Conservation (phyloP, 2,113 vertebrate genomes). For the Ranitomeya imitator region DNA sequence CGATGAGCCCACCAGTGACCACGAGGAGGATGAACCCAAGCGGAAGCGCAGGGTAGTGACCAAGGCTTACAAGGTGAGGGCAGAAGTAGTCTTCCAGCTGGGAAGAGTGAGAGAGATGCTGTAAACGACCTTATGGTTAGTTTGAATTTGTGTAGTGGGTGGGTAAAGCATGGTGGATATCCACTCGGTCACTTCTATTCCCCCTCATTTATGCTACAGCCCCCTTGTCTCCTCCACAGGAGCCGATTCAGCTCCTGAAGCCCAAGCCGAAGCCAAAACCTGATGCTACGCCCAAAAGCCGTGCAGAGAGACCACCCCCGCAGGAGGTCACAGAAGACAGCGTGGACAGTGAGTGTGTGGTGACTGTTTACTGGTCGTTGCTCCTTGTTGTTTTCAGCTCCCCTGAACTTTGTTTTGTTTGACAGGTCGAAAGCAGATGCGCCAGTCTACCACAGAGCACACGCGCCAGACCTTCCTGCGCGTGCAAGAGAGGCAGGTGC, state of each 20-base stretch:
- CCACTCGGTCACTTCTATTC: too few species aligned
- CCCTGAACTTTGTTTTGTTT: fast-evolving
- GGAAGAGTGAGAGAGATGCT: slow-evolving; percentile 53
- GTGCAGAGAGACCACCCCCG: slow-evolving; percentile 77
- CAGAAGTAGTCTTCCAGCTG: slow-evolving; percentile 81
- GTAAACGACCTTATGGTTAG: too few species aligned
- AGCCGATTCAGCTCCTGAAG: slow-evolving; percentile 83
- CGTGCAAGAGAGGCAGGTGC: slow-evolving; percentile 90
- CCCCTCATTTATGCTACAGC: too few species aligned
- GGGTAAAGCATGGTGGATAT: too few species aligned
- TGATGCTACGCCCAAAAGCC: slow-evolving; percentile 67
- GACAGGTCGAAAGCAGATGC: slow-evolving; percentile 88
- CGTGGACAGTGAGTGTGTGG: slow-evolving; percentile 78
- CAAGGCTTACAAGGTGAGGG: slow-evolving; percentile 88
- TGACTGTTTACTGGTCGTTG: too few species aligned
- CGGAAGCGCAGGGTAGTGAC: slow-evolving; percentile 87
- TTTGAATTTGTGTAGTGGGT: too few species aligned
- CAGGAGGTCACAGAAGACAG: slow-evolving; percentile 83
- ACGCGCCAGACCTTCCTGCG: slow-evolving; percentile 91
- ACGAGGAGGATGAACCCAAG: slow-evolving; percentile 86
- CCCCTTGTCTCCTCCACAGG: slow-evolving; percentile 68
- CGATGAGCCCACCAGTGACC: slow-evolving; percentile 89
- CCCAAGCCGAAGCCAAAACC: slow-evolving; percentile 80
- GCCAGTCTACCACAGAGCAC: slow-evolving; percentile 94
- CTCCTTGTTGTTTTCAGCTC: not conserved